Conservation (phyloP, 2,113 vertebrate genomes). For the Micronycteris hirsuta region DNA sequence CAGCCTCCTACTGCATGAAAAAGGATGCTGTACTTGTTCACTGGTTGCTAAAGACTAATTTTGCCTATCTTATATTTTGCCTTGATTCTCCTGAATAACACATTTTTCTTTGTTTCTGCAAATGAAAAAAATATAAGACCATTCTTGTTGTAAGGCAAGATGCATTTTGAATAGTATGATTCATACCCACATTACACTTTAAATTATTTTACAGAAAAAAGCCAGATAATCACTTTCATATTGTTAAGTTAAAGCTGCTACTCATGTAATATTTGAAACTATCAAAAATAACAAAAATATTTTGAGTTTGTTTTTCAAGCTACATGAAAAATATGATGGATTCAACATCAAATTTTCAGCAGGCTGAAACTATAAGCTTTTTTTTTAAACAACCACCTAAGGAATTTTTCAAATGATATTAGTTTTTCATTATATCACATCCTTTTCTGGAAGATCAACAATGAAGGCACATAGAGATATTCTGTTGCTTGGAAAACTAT, state of each 20-base stretch:
- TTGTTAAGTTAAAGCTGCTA: neutral
- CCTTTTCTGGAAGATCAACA: neutral
- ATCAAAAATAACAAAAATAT: slow-evolving; percentile 1
- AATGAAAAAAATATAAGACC: neutral
- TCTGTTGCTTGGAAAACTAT: slow-evolving; percentile 23
- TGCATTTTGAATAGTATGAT: neutral
- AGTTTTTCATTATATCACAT: slow-evolving; percentile 30
- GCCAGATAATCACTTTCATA: neutral
- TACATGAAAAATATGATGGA: neutral
- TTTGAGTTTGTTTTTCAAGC: neutral
- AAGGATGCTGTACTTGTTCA: fast-evolving
- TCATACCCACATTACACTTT: neutral
- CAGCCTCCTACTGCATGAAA: neutral
- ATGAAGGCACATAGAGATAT: slow-evolving; percentile 3
- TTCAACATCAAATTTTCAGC: neutral
- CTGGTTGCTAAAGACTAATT: neutral
- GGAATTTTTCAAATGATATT: slow-evolving; percentile 25
- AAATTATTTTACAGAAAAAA: neutral
- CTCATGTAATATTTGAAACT: neutral
- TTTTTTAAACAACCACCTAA: slow-evolving; percentile 1
- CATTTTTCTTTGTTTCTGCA: neutral
- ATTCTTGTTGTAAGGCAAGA: neutral
- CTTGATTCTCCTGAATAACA: neutral
- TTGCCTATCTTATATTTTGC: neutral
- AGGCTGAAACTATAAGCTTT: neutral